Conservation (phyloP, 2,113 vertebrate genomes). For the Balaeniceps rex region DNA sequence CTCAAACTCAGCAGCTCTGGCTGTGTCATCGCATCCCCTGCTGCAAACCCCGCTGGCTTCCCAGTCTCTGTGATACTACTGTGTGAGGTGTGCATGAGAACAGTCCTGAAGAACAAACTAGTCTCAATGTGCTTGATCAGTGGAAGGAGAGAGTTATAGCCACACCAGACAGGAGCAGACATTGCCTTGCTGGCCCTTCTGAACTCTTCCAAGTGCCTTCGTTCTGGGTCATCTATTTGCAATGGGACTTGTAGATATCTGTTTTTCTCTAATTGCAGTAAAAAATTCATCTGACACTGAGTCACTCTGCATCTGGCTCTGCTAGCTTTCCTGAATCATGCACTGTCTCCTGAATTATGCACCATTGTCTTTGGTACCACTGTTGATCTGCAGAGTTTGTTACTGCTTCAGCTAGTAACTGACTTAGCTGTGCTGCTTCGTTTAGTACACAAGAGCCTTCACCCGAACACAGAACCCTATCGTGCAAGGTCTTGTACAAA, state of each 20-base stretch:
- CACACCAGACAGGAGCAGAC: neutral
- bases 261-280: neutral
- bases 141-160: neutral
- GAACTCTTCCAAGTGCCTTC: neutral
- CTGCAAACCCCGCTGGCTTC: neutral
- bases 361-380: neutral
- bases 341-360: neutral
- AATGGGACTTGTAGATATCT: neutral
- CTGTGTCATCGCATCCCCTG: neutral
- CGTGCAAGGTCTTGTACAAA: neutral
- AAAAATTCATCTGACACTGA: neutral
- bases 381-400: neutral
- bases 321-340: neutral
- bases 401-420: neutral
- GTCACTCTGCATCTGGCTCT: neutral
- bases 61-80: neutral
- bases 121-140: neutral
- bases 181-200: neutral
- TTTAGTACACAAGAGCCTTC: neutral
- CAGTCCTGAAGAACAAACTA: neutral
- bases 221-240: neutral
- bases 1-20: neutral
- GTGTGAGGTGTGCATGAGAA: neutral
- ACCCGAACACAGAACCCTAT: neutral
- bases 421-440: neutral